Base-by-base conservation (phyloP, 64 coral and sea anemone genomes). In the Stylophora pistillata region DNA sequence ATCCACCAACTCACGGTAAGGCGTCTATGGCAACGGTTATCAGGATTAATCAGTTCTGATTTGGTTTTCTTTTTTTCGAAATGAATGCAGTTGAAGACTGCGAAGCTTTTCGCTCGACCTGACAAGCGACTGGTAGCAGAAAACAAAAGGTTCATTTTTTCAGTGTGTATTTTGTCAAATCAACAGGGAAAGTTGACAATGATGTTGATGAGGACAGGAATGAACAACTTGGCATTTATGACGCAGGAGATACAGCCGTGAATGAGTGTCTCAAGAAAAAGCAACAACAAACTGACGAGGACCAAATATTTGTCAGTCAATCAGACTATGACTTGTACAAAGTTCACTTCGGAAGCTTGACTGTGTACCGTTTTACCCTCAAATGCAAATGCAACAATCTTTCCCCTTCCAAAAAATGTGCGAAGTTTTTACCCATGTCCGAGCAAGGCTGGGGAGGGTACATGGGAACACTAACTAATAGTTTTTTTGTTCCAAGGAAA, bases 361-460 rank as follows among this genome's bases (percentile, higher is more conserved):
- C 93, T 10, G 88, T 95, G 64, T 99, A 95, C 54, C 79, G 97
- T 30, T 99, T 93, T 75, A 76, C 88, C 29, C 56, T 99, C 3
- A 89, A 87, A 1, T 99, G 97, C 62, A 87, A 82, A 11, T 99
- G 97, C 89, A 78, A 88, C 13, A 78, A 91, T 85, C 86, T 90
- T 13, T 21, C 72, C 15, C 76, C 61, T 11, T 86, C 73, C 6
- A 70, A 87, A 59, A 86, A 56, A 10, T 99, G 97, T 53, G 91
- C 82, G 64, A 78, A 82, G 37, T 95, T 99, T 78, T 28, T 99
- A 12, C 97, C 97, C 13, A 95, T 95, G 76, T 81, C 90, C 85
- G 87, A 99, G 47, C 97, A 99, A 58, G 87, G 90, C 58, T 99
- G 97, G 97, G 97, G 97, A 52, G 97, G 97, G 26, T 99, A 99